Conservation (phyloP, 2,888 invertebrate species). For the Cybosia mesomella region DNA sequence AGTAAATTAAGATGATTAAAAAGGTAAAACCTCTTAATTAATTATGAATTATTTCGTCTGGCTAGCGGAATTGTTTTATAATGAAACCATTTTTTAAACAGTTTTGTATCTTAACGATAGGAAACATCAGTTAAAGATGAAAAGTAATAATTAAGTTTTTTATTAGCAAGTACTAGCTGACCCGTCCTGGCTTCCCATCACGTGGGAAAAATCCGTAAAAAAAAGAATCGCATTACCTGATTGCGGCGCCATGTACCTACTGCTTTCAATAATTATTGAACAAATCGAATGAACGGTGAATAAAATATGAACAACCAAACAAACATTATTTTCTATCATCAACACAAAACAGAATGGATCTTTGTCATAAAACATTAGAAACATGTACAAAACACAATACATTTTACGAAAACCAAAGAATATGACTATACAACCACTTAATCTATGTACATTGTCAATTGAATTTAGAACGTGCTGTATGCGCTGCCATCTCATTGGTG, state of each 20-base stretch:
- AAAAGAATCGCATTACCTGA: neutral
- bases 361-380: neutral
- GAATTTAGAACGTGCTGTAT: constrained; percentile 71
- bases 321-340: neutral
- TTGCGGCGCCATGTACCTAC: too few species aligned
- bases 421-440: constrained; percentile 28
- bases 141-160: neutral
- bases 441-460: constrained; percentile 66
- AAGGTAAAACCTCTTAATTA: constrained; percentile 69
- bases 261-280: neutral
- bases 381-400: neutral
- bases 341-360: neutral
- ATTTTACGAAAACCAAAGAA: constrained; percentile 5
- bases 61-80: constrained; percentile 49
- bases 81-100: neutral
- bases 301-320: neutral
- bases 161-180: neutral
- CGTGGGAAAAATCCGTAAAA: neutral
- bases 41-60: constrained; percentile 59
- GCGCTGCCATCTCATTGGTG: constrained; percentile 65
- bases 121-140: neutral
- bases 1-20: constrained; percentile 50
- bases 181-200: neutral
- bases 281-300: neutral
- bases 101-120: neutral